Evolutionary conservation across 2,888 invertebrate species (phyloP), one percentile per base, ranked within the genome.

Genomic region (Eledona agricola): DNA sequence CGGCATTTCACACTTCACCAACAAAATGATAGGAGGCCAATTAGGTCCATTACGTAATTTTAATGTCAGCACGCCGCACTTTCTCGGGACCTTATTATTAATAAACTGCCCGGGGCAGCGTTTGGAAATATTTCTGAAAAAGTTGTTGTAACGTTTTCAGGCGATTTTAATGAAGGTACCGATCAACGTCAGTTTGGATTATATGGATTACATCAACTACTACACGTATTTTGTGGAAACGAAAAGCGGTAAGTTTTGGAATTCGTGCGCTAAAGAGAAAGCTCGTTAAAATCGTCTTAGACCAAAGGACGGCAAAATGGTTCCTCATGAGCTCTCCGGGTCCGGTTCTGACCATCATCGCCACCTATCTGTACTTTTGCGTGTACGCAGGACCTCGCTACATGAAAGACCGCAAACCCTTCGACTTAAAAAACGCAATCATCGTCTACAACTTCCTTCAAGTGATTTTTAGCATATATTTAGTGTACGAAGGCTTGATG

Each of bases 381-480:
- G 66, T 85, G 6, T 85, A 82, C 60, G 87, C 89, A 82, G 95
- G 96, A 0, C 96, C 96, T 0, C 81, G 82, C 52, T 86, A 88
- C 64, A 97, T 97, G 96, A 84, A 86, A 60, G 84, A 93, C 72
- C 82, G 92, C 63, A 87, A 92, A 71, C 91, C 96, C 0, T 89
- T 87, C 71, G 85, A 92, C 64, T 74, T 96, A 17, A 86, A 90
- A 66, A 86, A 85, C 62, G 81, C 88, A 1, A 78, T 96, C 65
- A 81, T 96, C 32, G 74, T 90, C 2, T 96, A 96, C 78, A 96
- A 96, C 77, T 87, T 93, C 58, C 68, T 91, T 20, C 96, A 96
- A 83, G 93, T 96, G 5, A 52, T 88, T 5, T 81, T 93, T 49
- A 95, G 94, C 70, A 77, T 83, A 16, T 94, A 46, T 26, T 7